Percentiles rank a stretch among this genome's conserved stretches.
phyloP scores from a whole-genome alignment of 2,113 vertebrate species.

The Anthoscopus minutus region DNA sequence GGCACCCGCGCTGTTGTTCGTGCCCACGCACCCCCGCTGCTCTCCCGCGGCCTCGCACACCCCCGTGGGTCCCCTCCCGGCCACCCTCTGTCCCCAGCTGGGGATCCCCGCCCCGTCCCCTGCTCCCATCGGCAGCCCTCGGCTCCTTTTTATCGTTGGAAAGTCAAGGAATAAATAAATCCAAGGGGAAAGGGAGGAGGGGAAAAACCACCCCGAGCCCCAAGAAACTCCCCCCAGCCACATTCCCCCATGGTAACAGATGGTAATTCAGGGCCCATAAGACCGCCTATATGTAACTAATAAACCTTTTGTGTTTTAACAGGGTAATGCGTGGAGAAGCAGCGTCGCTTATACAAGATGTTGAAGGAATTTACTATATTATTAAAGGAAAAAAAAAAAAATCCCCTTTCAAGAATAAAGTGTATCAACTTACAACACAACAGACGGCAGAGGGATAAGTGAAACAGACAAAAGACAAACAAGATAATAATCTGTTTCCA shows the following conservation, averaged over 20 bases:
- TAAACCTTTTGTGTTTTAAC: conserved; percentile 72
- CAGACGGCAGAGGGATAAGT: conserved; percentile 73
- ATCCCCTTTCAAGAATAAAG: conserved; percentile 66
- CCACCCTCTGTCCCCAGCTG: not conserved
- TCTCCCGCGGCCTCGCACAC: not conserved
- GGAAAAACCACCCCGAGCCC: not conserved
- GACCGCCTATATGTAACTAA: conserved; percentile 61
- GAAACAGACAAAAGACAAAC: conserved; percentile 78
- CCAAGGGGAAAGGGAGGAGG: not conserved
- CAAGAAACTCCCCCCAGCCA: not conserved
- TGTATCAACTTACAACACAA: conserved; percentile 66
- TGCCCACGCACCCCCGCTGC: not conserved
- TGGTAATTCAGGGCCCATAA: conserved; percentile 27
- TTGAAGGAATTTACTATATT: conserved; percentile 64
- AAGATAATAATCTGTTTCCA: conserved; percentile 80
- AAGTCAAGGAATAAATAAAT: not conserved
- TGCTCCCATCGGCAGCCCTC: not conserved
- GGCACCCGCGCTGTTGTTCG: fast-evolving
- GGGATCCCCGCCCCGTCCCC: not conserved
- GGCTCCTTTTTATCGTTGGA: not conserved
- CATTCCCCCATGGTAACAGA: conserved; percentile 47
- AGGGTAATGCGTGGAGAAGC: conserved; percentile 59
- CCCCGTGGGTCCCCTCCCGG: not conserved
- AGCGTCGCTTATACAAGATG: conserved; percentile 54
- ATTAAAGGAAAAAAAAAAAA: conserved; percentile 47